Evolutionary conservation across 2,888 invertebrate species (phyloP).

Genomic region (Pseudanteris insignis): DNA sequence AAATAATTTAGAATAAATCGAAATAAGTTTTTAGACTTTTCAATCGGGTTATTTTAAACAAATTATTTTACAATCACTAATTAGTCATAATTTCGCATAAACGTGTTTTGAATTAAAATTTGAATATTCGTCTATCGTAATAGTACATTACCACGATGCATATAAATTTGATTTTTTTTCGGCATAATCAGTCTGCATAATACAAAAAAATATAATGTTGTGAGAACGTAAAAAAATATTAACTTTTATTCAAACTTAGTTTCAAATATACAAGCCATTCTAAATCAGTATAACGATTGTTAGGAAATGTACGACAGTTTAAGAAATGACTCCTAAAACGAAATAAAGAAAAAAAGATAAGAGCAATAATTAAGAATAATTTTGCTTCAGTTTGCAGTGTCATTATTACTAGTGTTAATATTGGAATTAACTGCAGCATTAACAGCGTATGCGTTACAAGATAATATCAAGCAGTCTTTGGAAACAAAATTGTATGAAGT

Average conservation of each 20-base stretch:
- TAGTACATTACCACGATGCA: no score
- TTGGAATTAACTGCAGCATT: constrained; percentile 73
- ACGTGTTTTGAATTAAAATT: no score
- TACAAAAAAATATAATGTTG: neutral
- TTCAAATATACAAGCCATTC: neutral
- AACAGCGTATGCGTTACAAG: constrained; percentile 68
- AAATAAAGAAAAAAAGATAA: neutral
- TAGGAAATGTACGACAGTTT: no score
- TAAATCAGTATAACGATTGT: no score
- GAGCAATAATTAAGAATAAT: neutral
- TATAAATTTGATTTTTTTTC: no score
- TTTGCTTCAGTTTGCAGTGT: constrained; percentile 68
- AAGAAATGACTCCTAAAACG: neutral
- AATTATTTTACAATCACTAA: no score
- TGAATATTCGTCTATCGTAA: no score
- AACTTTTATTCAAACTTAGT: neutral
- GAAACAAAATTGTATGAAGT: constrained; percentile 67
- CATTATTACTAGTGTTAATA: constrained; percentile 70
- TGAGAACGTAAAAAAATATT: neutral
- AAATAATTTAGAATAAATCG: no score
- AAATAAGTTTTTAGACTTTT: no score
- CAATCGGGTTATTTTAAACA: no score
- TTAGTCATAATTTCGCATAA: no score
- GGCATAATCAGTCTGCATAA: no score
- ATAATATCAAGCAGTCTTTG: constrained; percentile 64